phyloP scores from a whole-genome alignment of 2,888 invertebrate genomes.

The Clunio marinus region DNA sequence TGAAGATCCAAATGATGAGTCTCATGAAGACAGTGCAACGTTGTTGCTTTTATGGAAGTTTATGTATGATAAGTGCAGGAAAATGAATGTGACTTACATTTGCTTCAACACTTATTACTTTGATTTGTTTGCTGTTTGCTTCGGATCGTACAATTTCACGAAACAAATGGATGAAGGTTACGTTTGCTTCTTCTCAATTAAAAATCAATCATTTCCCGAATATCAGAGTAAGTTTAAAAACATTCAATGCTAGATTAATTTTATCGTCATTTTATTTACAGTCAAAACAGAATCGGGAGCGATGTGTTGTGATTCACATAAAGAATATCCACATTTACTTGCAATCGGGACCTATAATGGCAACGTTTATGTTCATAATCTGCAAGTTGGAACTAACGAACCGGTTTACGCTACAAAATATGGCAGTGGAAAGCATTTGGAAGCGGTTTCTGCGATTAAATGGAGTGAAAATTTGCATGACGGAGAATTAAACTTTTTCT shows the following conservation, averaged over 20 bases:
- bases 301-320: constrained; percentile 84
- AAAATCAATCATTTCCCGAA: constrained; percentile 92
- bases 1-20: constrained; percentile 94
- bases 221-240: constrained; percentile 53
- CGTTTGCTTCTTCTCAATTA: constrained; percentile 83
- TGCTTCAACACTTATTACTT: constrained; percentile 85
- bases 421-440: constrained; percentile 81
- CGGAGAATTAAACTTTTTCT: constrained; percentile 88
- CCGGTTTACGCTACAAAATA: constrained; percentile 73
- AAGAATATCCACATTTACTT: constrained; percentile 73
- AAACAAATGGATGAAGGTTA: constrained; percentile 72
- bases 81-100: constrained; percentile 79
- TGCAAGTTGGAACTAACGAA: constrained; percentile 62
- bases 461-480: constrained; percentile 89
- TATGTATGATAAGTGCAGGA: constrained; percentile 75
- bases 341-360: constrained; percentile 81
- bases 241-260: not conserved
- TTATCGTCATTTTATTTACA: constrained; percentile 40
- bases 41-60: constrained; percentile 93
- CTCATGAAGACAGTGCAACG: too few species aligned
- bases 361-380: constrained; percentile 82
- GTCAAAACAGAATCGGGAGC: constrained; percentile 74
- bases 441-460: constrained; percentile 86
- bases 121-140: constrained; percentile 87
- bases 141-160: constrained; percentile 91